Evolutionary conservation across 1,140 invertebrate genomes (phyloP), one percentile per base, ranked within the genome.

Genomic region (Pentalonia nigronervosa): DNA sequence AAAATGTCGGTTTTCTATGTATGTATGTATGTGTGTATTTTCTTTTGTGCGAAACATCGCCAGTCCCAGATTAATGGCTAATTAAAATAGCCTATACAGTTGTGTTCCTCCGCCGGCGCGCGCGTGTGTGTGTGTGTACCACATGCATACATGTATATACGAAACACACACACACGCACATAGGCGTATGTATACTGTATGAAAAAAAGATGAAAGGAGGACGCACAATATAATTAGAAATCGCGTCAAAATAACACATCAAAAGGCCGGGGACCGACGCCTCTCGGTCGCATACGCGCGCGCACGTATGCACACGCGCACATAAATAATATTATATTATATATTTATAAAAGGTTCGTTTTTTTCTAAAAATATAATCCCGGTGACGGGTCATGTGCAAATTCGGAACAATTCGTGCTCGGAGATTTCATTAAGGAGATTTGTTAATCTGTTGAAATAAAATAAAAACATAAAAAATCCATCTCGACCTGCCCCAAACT

Each of bases 21-120:
- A 7, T 87, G 17, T 83, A 56, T 86, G n/a, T n/a, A n/a, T 93
- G 14, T 48, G 14, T 1, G 7, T 87, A 48, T 83, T 86, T 93
- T 93, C 91, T 93, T 93, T 93, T 93, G 91, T 56, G 91, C 91
- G 91, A 93, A 93, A 93, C 91, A 41, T 86, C 91, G 48, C 91
- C 91, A 45, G 91, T 84, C 56, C 81, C 91, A 86, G 91, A 93
- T 93, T 93, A 93, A 93, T 93, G 81, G 91, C 81, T 93, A 93
- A 93, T 93, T 93, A 93, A 93, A 93, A 93, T 86, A 84, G 91
- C 91, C 81, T 21, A 53, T 2, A 21, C 11, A 50, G 48, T 45
- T 53, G 81, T 86, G 53, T 56, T 56, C 81, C 14, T 50, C 6
- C 9, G 53, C 23, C 25, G 23, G 50, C 2, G 50, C 0, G 50